Conservation (phyloP, 2,888 invertebrate genomes). For the Phasia obesa region DNA sequence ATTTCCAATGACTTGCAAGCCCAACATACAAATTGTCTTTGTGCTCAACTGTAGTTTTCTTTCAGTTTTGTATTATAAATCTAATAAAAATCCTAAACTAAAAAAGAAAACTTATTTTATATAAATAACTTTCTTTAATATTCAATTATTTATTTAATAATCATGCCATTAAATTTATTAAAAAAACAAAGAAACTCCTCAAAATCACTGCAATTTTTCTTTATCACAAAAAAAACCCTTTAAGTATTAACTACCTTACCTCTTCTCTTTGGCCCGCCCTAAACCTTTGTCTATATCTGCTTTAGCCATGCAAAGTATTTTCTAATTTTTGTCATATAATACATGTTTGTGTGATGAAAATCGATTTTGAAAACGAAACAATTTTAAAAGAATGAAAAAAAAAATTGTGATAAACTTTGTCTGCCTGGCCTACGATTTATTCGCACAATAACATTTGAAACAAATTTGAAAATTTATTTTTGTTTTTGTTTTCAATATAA, state of each 20-base stretch:
- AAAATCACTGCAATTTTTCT: background rate
- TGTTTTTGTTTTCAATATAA: too few species aligned
- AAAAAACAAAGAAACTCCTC: background rate
- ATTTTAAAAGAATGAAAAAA: too few species aligned
- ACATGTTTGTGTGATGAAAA: too few species aligned
- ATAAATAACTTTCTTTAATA: background rate
- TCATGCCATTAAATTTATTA: background rate
- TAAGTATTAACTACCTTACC: slow-evolving; percentile 13
- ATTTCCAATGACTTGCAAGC: background rate
- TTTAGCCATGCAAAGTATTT: background rate
- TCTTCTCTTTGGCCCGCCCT: background rate
- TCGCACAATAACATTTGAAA: too few species aligned
- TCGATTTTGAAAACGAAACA: too few species aligned
- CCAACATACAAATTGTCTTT: slow-evolving; percentile 44
- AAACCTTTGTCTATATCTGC: background rate
- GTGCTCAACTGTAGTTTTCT: slow-evolving; percentile 45
- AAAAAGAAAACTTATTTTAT: background rate
- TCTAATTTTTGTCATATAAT: background rate
- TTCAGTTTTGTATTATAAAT: slow-evolving; percentile 22
- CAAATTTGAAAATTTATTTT: too few species aligned
- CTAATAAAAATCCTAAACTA: background rate
- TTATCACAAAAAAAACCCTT: background rate
- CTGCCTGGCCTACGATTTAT: too few species aligned
- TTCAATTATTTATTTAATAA: background rate
- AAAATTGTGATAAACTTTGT: too few species aligned